phyloP scores from a whole-genome alignment of 1,140 invertebrate species.

The Atta texana region DNA sequence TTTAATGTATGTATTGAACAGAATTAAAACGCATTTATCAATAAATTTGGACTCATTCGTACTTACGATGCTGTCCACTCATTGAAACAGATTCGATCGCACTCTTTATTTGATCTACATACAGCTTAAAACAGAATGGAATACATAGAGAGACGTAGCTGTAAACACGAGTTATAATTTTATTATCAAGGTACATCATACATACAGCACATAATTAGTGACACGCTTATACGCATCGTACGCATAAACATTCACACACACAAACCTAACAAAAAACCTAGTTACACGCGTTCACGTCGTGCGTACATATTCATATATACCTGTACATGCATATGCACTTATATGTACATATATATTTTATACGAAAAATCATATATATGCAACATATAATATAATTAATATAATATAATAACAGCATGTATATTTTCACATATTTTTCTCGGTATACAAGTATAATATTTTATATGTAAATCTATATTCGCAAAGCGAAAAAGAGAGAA shows the following conservation, averaged over 20 bases:
- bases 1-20: background rate
- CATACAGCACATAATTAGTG: slow-evolving; percentile 78
- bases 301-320: slow-evolving; percentile 29
- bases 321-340: slow-evolving; percentile 31
- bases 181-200: slow-evolving; percentile 77
- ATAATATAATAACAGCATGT: slow-evolving; percentile 17
- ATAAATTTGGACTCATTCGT: background rate
- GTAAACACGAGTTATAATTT: slow-evolving; percentile 79
- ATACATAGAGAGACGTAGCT: slow-evolving; percentile 38
- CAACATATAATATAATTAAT: slow-evolving; percentile 43
- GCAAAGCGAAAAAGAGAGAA: slow-evolving; percentile 5
- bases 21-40: background rate
- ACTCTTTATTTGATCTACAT: background rate
- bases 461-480: slow-evolving; percentile 4
- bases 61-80: background rate
- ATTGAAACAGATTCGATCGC: background rate
- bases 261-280: background rate
- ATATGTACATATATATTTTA: slow-evolving; percentile 40
- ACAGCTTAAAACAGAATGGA: background rate
- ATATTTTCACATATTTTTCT: slow-evolving; percentile 25
- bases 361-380: slow-evolving; percentile 27
- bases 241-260: slow-evolving; percentile 18
- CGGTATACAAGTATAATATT: slow-evolving; percentile 50
- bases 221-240: slow-evolving; percentile 48
- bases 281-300: slow-evolving; percentile 6